Evolutionary conservation across 1,140 invertebrate genomes (phyloP).

Genomic region (Charaxes varanes): DNA sequence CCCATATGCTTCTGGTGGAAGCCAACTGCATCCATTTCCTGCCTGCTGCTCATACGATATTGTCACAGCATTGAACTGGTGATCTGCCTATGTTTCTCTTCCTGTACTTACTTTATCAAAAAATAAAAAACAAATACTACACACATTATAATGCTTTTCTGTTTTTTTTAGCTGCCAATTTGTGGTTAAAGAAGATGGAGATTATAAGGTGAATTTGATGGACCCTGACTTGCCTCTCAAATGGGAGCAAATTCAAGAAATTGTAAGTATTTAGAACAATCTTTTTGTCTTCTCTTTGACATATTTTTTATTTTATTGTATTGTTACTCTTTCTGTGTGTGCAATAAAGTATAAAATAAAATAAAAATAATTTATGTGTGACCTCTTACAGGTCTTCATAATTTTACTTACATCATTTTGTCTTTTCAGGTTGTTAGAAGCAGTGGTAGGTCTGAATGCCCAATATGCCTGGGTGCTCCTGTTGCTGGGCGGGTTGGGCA

Average conservation of each 20-base stretch:
- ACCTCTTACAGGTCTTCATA: too few species aligned
- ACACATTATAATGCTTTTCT: not conserved
- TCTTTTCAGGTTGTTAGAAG: conserved; percentile 52
- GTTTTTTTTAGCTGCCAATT: conserved; percentile 90
- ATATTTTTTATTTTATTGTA: not conserved
- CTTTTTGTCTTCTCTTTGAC: not conserved
- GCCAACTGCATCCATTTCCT: too few species aligned
- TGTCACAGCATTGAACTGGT: too few species aligned
- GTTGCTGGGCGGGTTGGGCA: conserved; percentile 92
- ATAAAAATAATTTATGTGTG: too few species aligned
- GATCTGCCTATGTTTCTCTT: too few species aligned
- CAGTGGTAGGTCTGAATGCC: conserved; percentile 85
- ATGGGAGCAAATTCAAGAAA: conserved; percentile 94
- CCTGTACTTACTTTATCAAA: too few species aligned
- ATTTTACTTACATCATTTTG: too few species aligned
- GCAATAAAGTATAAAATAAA: too few species aligned
- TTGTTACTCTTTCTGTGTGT: too few species aligned
- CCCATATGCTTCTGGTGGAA: too few species aligned
- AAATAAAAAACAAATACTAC: too few species aligned
- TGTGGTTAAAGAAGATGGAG: conserved; percentile 86
- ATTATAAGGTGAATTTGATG: conserved; percentile 84
- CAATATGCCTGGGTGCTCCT: conserved; percentile 91
- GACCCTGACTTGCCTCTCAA: conserved; percentile 93
- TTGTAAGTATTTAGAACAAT: conserved; percentile 75
- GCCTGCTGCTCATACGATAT: too few species aligned